A percentile compares a stretch with the other conserved stretches of the same genome.
Conservation (phyloP, 2,888 invertebrate species). For the Campopleginae sp. region DNA sequence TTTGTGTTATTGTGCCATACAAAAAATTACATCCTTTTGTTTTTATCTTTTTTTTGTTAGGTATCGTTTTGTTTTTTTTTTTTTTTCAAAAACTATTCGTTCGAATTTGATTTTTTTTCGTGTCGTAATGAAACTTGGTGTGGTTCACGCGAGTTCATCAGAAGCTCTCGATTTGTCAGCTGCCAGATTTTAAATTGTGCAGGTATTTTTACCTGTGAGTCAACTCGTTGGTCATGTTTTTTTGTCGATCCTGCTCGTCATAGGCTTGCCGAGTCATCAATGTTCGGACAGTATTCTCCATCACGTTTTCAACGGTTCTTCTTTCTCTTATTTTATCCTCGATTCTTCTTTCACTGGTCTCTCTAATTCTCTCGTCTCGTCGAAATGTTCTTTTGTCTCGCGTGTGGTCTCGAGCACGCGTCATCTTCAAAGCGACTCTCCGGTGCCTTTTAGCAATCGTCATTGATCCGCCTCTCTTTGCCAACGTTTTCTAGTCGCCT, state of each 20-base stretch:
- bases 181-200: background rate
- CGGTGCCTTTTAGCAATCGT: constrained; percentile 37
- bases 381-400: constrained; percentile 34
- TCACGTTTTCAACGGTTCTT: constrained; percentile 30
- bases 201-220: constrained; percentile 20
- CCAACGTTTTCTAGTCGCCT: constrained; percentile 20
- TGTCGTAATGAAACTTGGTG: background rate
- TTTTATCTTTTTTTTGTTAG: no score
- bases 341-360: constrained; percentile 1
- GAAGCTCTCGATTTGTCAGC: background rate
- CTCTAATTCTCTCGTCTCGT: constrained; percentile 27
- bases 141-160: background rate
- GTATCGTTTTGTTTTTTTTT: no score
- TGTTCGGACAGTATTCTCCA: constrained; percentile 24
- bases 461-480: constrained; percentile 42
- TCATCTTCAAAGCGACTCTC: constrained; percentile 33
- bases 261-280: constrained; percentile 49
- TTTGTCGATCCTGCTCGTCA: background rate
- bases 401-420: constrained; percentile 56
- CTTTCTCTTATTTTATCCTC: constrained; percentile 11
- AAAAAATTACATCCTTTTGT: no score
- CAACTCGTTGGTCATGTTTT: constrained; percentile 11
- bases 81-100: background rate
- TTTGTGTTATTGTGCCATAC: no score
- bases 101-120: background rate